Evolutionary conservation across 2,797 vertebrate genomes (phyloP).

Genomic region (Saxicola maurus): DNA sequence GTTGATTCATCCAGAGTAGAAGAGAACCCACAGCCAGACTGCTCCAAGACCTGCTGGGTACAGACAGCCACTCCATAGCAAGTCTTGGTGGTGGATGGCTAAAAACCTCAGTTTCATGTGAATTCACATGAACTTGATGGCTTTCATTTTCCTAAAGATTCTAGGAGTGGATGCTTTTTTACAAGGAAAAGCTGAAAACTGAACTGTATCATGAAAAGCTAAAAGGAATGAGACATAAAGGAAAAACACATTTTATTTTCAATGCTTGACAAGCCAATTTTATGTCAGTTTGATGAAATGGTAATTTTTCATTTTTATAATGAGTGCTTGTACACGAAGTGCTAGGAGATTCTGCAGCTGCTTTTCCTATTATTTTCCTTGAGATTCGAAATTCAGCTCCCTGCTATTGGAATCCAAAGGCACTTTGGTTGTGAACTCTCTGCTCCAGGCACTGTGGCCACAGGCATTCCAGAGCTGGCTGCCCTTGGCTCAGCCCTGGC

Average conservation of each 20-base stretch:
- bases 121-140: not conserved
- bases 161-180: not conserved
- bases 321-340: not conserved
- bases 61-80: not conserved
- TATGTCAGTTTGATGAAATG: constrained; percentile 13
- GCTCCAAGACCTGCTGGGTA: not conserved
- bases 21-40: not conserved
- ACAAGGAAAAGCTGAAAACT: not conserved
- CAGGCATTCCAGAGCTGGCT: not conserved
- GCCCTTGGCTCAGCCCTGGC: not conserved
- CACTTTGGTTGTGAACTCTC: not conserved
- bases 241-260: constrained; percentile 29
- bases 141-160: not conserved
- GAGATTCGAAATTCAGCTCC: not conserved
- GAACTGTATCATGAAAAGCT: not conserved
- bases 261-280: constrained; percentile 23
- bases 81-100: not conserved
- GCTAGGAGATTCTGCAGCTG: constrained; percentile 47
- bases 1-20: not conserved
- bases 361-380: constrained; percentile 34
- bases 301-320: constrained; percentile 7
- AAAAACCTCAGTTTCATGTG: not conserved
- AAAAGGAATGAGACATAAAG: constrained; percentile 28
- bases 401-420: not conserved
- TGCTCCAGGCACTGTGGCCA: not conserved